A percentile compares a stretch with the other conserved stretches of the same genome.
phyloP scores from a whole-genome alignment of 2,888 invertebrate genomes.

The Eupsilia transversa region DNA sequence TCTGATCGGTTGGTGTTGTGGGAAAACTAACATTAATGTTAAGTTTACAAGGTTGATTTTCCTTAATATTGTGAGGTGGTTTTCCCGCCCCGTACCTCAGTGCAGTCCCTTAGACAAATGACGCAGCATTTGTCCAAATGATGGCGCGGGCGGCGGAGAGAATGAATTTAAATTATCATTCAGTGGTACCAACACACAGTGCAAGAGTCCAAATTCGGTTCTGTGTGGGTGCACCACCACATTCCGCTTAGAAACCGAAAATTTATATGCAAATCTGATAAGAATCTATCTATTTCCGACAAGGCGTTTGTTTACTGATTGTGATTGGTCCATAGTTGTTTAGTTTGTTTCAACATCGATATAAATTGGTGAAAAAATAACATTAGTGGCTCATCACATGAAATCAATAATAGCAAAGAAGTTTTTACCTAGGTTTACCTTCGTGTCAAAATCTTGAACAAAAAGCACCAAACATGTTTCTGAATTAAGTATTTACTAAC shows the following conservation, averaged over 20 bases:
- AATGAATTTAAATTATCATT: conserved; percentile 92
- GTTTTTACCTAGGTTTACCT: neutral
- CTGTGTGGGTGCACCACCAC: conserved; percentile 75
- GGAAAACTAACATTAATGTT: conserved; percentile 74
- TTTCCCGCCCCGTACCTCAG: conserved; percentile 78
- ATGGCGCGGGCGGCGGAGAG: conserved; percentile 91
- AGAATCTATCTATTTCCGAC: conserved; percentile 62
- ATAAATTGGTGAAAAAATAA: conserved; percentile 1
- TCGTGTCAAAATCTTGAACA: neutral
- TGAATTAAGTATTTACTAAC: neutral
- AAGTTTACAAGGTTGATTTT: conserved; percentile 75
- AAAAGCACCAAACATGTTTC: too few species aligned
- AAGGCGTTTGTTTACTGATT: conserved; percentile 43
- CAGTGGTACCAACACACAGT: conserved; percentile 89
- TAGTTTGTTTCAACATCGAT: conserved; percentile 14
- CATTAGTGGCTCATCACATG: neutral
- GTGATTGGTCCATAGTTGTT: conserved; percentile 23
- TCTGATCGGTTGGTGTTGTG: conserved; percentile 74
- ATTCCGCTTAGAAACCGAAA: conserved; percentile 64
- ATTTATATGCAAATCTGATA: conserved; percentile 64
- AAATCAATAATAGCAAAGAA: neutral
- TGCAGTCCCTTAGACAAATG: conserved; percentile 89
- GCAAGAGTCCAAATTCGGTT: conserved; percentile 85
- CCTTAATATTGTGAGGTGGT: conserved; percentile 56
- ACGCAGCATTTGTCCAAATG: conserved; percentile 91